These are phyloP conservation scores for Coregonus ussuriensis DNA, from an alignment of 2,797 vertebrate genomes.

Conservation along the genomic window DNA sequence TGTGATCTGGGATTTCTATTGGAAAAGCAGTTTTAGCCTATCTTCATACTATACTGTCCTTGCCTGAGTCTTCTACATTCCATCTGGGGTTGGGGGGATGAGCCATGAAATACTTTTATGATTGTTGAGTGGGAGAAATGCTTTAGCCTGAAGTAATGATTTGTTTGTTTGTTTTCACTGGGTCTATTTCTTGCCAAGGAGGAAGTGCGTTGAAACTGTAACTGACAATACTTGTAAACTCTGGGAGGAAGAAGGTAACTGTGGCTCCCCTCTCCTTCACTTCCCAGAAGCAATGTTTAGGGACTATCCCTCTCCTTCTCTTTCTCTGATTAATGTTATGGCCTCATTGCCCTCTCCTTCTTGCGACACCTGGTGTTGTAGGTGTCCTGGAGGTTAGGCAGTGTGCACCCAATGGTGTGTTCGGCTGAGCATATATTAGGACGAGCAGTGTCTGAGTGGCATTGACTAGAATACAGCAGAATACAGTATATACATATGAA, in stretches of 20 bases:
- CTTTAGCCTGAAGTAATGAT: slow-evolving; percentile 19
- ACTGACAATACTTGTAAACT: slow-evolving; percentile 25
- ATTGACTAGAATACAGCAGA: too few relatives aligned
- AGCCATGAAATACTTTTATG: slow-evolving; percentile 10
- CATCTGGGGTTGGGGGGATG: neutral
- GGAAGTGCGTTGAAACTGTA: slow-evolving; percentile 27
- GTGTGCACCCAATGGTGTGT: too few relatives aligned
- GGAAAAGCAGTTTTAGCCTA: too few relatives aligned
- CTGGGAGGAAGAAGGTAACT: slow-evolving; percentile 12
- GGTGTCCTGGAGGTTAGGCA: too few relatives aligned
- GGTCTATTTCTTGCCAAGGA: slow-evolving; percentile 29
- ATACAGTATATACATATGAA: too few relatives aligned
- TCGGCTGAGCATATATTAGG: too few relatives aligned
- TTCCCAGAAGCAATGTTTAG: neutral
- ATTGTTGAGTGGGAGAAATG: slow-evolving; percentile 20
- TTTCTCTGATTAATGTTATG: slow-evolving; percentile 46
- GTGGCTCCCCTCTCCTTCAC: neutral
- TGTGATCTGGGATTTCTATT: too few relatives aligned
- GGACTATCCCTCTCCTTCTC: neutral
- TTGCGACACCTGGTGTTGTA: too few relatives aligned
- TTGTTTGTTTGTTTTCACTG: slow-evolving; percentile 33
- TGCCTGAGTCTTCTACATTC: neutral
- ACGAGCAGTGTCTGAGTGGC: too few relatives aligned
- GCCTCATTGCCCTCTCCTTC: slow-evolving; percentile 30
- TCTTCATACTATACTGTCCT: too few relatives aligned